Evolutionary conservation across 2,888 invertebrate species (phyloP).

Genomic region (Serrognathus titanus): DNA sequence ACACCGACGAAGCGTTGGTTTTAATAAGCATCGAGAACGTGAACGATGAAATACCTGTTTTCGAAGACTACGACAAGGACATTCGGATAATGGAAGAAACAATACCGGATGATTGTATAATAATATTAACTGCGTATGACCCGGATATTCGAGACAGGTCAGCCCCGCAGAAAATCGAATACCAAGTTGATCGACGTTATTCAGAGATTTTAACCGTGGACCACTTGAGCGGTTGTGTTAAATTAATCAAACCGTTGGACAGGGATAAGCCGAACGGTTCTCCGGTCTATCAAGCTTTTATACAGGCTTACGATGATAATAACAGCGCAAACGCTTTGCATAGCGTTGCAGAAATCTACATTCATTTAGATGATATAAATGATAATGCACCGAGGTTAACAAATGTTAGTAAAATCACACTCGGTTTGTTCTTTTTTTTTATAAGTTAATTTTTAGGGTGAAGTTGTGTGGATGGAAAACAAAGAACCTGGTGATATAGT

Average conservation of each 20-base stretch:
- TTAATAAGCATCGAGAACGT: slow-evolving; percentile 83
- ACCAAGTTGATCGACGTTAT: slow-evolving; percentile 71
- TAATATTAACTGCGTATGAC: slow-evolving; percentile 74
- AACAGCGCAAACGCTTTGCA: slow-evolving; percentile 62
- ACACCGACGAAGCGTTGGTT: slow-evolving; percentile 78
- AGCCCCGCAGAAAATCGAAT: slow-evolving; percentile 75
- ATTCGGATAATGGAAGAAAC: slow-evolving; percentile 69
- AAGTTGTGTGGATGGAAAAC: slow-evolving; percentile 83
- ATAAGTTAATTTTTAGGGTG: slow-evolving; percentile 50
- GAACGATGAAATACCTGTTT: slow-evolving; percentile 90
- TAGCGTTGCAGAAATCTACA: slow-evolving; percentile 64
- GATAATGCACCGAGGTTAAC: slow-evolving; percentile 90
- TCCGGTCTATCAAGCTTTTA: slow-evolving; percentile 71
- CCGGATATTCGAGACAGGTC: slow-evolving; percentile 77
- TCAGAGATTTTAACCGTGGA: slow-evolving; percentile 69
- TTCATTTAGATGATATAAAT: slow-evolving; percentile 78
- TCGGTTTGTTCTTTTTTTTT: not conserved
- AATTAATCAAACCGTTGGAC: slow-evolving; percentile 73
- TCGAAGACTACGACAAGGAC: slow-evolving; percentile 65
- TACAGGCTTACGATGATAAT: slow-evolving; percentile 74
- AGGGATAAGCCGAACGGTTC: slow-evolving; percentile 86
- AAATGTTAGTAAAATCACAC: slow-evolving; percentile 53
- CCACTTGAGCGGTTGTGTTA: slow-evolving; percentile 65
- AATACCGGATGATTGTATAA: slow-evolving; percentile 66
- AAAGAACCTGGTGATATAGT: slow-evolving; percentile 61